Evolutionary conservation across 2,113 vertebrate species (phyloP).

Genomic region (Mixornis gularis): DNA sequence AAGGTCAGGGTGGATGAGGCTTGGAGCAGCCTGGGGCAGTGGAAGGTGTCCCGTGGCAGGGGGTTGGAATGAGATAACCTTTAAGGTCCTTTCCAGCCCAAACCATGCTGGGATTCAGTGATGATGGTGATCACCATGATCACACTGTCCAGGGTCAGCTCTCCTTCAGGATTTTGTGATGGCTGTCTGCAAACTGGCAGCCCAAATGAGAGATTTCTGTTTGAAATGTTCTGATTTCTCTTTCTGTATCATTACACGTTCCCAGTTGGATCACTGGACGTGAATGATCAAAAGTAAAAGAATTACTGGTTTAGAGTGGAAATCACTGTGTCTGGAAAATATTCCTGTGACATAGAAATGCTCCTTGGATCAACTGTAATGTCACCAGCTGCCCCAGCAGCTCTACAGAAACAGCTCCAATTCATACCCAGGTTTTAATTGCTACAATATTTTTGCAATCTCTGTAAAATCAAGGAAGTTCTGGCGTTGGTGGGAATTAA

Average conservation of each 20-base stretch:
- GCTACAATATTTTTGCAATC: background rate
- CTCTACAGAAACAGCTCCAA: background rate
- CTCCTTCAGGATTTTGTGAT: background rate
- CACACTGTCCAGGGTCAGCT: background rate
- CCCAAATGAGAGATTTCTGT: background rate
- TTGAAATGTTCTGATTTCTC: background rate
- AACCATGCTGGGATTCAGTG: background rate
- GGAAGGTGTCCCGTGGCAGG: background rate
- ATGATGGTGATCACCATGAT: fast-evolving
- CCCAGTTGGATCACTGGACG: background rate
- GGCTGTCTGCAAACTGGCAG: background rate
- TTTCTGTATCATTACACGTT: background rate
- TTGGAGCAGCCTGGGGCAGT: fast-evolving
- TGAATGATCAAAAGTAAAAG: background rate
- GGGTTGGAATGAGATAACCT: too few relatives aligned
- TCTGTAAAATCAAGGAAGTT: background rate
- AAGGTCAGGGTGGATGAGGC: fast-evolving
- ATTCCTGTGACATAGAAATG: background rate
- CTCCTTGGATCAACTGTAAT: background rate
- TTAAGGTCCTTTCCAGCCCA: background rate
- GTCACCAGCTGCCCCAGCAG: background rate
- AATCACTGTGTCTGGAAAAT: background rate
- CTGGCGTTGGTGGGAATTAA: background rate
- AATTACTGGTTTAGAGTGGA: conserved; percentile 4
- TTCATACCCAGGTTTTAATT: background rate